Evolutionary conservation across 2,797 vertebrate species (phyloP).

Genomic region (Acanthurus tractus): DNA sequence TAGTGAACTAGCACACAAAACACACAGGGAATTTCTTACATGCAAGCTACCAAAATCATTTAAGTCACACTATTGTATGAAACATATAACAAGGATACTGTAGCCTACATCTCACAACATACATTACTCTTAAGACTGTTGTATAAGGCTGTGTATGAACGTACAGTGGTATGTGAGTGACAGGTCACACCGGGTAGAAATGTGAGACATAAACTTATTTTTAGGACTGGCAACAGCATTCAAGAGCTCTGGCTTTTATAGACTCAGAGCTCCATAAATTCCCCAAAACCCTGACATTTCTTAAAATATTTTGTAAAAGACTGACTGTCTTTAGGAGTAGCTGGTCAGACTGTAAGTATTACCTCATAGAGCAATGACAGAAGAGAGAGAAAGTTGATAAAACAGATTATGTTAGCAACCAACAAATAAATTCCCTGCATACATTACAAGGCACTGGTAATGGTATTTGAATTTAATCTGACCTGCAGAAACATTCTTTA

Average conservation of each 20-base stretch:
- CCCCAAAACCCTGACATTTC: not conserved
- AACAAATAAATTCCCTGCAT: slow-evolving; percentile 3
- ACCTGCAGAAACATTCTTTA: slow-evolving; percentile 49
- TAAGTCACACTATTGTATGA: not conserved
- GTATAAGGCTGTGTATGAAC: not conserved
- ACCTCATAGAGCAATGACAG: not conserved
- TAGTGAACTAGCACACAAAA: not conserved
- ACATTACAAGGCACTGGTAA: slow-evolving; percentile 17
- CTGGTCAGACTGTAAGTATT: not conserved
- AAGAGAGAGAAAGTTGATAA: not conserved
- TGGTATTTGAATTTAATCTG: slow-evolving; percentile 34
- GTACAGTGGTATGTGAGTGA: not conserved
- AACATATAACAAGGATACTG: not conserved
- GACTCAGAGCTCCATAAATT: not conserved
- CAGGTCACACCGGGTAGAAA: slow-evolving; percentile 15
- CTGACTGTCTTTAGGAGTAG: not conserved
- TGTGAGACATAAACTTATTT: slow-evolving; percentile 24
- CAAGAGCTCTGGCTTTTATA: slow-evolving; percentile 5
- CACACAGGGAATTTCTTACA: not conserved
- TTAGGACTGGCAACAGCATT: slow-evolving; percentile 8
- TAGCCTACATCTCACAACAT: not conserved
- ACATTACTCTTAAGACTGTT: not conserved
- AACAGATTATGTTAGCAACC: not conserved
- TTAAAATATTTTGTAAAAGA: not conserved
- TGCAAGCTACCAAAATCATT: not conserved